Evolutionary conservation across 1,140 invertebrate species (phyloP).

Genomic region (Tetramorium parvispinum): DNA sequence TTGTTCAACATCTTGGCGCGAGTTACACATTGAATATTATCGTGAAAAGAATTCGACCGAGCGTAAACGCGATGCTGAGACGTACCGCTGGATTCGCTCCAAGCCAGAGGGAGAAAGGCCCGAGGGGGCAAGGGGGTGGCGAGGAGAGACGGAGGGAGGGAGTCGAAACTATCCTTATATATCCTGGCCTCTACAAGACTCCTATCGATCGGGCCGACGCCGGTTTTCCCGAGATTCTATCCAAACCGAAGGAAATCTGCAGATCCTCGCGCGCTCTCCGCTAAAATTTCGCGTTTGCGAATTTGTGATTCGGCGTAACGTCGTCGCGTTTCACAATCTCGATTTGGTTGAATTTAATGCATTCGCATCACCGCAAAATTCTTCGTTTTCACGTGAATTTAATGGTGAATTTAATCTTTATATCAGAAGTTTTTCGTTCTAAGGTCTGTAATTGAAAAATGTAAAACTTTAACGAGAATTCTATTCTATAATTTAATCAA

Average conservation of each 20-base stretch:
- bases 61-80: slow-evolving; percentile 52
- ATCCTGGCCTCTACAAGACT: slow-evolving; percentile 47
- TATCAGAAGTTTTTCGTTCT: too few relatives aligned
- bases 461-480: too few relatives aligned
- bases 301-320: neutral
- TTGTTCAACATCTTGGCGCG: slow-evolving; percentile 8
- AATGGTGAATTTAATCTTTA: too few relatives aligned
- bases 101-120: slow-evolving; percentile 35
- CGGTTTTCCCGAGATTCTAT: slow-evolving; percentile 68
- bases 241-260: slow-evolving; percentile 54
- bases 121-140: neutral
- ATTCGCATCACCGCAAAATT: neutral
- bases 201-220: slow-evolving; percentile 64
- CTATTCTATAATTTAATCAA: too few relatives aligned
- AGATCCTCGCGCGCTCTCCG: neutral
- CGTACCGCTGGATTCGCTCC: slow-evolving; percentile 58
- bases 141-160: neutral
- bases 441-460: too few relatives aligned
- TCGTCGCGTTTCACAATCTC: neutral
- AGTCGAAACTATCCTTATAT: slow-evolving; percentile 68
- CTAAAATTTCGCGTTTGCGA: neutral
- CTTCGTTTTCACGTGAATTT: neutral
- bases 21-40: slow-evolving; percentile 33
- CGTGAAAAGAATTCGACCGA: slow-evolving; percentile 54
- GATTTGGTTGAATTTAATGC: neutral